Evolutionary conservation across 2,888 invertebrate species (phyloP), one percentile per base, ranked within the genome.

Genomic region (Polymixis lichenea): DNA sequence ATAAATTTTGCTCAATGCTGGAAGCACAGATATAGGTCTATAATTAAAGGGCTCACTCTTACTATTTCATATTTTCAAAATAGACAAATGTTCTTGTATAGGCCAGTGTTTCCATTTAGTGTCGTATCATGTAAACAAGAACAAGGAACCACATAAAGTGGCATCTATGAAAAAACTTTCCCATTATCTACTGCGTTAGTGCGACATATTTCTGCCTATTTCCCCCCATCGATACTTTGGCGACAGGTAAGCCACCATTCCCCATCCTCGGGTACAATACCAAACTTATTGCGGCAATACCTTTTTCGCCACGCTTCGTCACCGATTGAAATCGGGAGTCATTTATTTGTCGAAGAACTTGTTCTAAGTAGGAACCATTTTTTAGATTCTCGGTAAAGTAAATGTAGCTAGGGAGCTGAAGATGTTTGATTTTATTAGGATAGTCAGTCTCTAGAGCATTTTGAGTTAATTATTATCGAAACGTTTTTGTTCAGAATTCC

Each of bases 251-350:
- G 73, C 61, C 66, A 25, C 79, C 51, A 55, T 43, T 56, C 61
- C 72, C 80, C 67, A 62, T 70, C 58, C 22, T 64, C 13, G 49
- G 71, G 58, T 72, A 75, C 56, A 75, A 80, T 75, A 32, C 28
- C 49, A 32, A 84, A 84, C 62, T 80, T 83, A 83, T 72, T 74
- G 80, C 43, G 13, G 74, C 74, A n/a, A n/a, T n/a, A 69, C 72
- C 28, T 75, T 75, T 69, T 75, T 53, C 56, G 46, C 60, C 25
- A 64, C 65, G 56, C 64, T 46, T 43, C 53, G 69, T 65, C 66
- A 70, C 71, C 69, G 74, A 72, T 78, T 66, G 58, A 58, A 72
- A 84, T 60, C 66, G 61, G 32, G 53, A 43, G 25, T 71, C 77
- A 72, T 83, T 80, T 83, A 62, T 80, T 77, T 80, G 61, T 72